phyloP scores from a whole-genome alignment of 2,113 vertebrate genomes.

The Hiodon tergisus region DNA sequence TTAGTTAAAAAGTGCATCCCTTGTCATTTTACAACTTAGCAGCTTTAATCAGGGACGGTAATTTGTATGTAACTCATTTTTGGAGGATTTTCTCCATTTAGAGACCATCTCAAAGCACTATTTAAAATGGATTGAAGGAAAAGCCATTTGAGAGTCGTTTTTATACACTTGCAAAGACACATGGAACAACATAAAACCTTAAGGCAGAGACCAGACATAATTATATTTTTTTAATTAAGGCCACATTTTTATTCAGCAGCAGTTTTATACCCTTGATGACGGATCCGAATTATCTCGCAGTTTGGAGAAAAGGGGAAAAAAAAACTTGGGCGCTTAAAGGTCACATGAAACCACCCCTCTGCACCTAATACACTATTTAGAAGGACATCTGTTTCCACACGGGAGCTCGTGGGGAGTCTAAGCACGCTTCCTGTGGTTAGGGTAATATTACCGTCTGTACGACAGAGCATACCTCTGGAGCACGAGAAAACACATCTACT shows the following conservation, averaged over 20 bases:
- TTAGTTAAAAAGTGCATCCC: conserved; percentile 45
- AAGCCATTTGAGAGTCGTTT: conserved; percentile 46
- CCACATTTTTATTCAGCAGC: background rate
- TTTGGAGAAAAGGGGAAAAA: conserved; percentile 31
- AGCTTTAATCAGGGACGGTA: conserved; percentile 42
- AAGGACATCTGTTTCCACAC: conserved; percentile 13
- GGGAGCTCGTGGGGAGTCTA: background rate
- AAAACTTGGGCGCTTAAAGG: background rate
- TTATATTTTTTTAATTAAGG: conserved; percentile 19
- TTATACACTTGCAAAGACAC: conserved; percentile 38
- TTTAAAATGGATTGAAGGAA: conserved; percentile 35
- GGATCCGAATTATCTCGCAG: conserved; percentile 31
- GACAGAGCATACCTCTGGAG: too few species aligned
- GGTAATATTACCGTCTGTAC: background rate
- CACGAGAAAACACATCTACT: too few species aligned
- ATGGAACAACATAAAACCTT: background rate
- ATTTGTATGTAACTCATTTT: conserved; percentile 39
- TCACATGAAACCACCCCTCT: background rate
- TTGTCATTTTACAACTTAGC: conserved; percentile 40
- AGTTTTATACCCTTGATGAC: conserved; percentile 7
- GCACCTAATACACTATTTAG: background rate
- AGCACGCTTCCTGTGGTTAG: background rate
- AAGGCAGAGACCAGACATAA: background rate
- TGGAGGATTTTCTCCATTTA: conserved; percentile 44
- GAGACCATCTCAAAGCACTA: conserved; percentile 11